Base-by-base conservation (phyloP, 2,888 invertebrate genomes). In the Pachymerium ferrugineum region DNA sequence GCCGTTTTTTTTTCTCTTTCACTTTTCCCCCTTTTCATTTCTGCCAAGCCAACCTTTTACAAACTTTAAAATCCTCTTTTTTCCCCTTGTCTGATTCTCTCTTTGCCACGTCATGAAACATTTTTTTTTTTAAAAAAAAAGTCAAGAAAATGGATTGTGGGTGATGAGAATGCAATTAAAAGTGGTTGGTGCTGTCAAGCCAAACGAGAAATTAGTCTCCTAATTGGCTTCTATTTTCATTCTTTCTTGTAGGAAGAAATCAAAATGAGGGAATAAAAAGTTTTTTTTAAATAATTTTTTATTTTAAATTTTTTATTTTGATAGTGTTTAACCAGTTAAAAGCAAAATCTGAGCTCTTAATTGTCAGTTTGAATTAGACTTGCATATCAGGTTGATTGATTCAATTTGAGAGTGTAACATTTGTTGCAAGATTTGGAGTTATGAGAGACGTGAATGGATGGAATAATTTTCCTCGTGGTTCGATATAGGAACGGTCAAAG, bases 91-190 rank as follows among this genome's bases (percentile, higher is more conserved):
- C 22, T 19, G 5, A 19, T 47, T n/a, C 12, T 47, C 16, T 47
- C 19, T 47, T 47, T 54, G 54, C 54, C 54, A 54, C 54, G 12
- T 54, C 54, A 54, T 25, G 54, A 54, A 54, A 28, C 54, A 54
- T 54, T 54, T 54, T n/a, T n/a, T n/a, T n/a, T 22, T 28, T 25
- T 12, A 54, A 54, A 47, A 22, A 54, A 54, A 54, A 54, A 54
- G 54, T 54, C 54, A 54, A 28, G n/a, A n/a, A 54, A 54, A 54
- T 25, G 54, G 54, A 54, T 54, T 54, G 54, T 54, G 54, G 54
- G 54, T 54, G 54, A 54, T 54, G 54, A 54, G 54, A 54, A 28
- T 54, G 54, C 54, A 54, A 54, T 54, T 54, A 54, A 54, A 54
- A 54, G 54, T 54, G 54, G 54, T n/a, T 54, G 54, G 22, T 54